These are phyloP conservation scores for Cataglyphis cursor DNA, from an alignment of 2,888 invertebrate species.

Conservation along the genomic window DNA sequence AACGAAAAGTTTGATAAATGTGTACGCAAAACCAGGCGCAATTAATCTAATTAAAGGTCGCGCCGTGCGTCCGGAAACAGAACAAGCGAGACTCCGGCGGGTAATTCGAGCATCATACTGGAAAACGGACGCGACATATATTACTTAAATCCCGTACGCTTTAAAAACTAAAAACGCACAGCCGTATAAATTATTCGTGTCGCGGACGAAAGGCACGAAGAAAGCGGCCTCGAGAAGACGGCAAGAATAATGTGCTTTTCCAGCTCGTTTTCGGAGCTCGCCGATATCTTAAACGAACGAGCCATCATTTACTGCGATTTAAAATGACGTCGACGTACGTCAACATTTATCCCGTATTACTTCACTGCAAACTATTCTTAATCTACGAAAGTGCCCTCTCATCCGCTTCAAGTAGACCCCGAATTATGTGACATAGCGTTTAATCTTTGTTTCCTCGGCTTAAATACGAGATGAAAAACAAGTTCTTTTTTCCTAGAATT, in stretches of 20 bases:
- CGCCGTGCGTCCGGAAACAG: constrained; percentile 13
- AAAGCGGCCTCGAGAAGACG: constrained; percentile 5
- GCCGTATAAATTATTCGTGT: constrained; percentile 25
- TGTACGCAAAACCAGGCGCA: constrained; percentile 5
- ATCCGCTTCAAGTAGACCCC: constrained; percentile 21
- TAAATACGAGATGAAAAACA: background rate
- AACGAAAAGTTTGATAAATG: constrained; percentile 18
- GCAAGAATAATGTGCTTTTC: constrained; percentile 20
- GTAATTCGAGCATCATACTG: background rate
- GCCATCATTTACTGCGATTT: constrained; percentile 70
- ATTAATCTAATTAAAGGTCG: constrained; percentile 50
- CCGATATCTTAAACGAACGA: constrained; percentile 62
- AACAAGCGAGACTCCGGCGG: background rate
- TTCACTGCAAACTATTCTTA: constrained; percentile 57
- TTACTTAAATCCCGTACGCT: constrained; percentile 22
- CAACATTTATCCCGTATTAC: constrained; percentile 62
- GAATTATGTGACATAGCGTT: constrained; percentile 12
- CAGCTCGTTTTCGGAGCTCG: background rate
- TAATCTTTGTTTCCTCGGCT: constrained; percentile 15
- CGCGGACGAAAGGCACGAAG: background rate
- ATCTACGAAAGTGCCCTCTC: constrained; percentile 57
- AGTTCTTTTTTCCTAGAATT: background rate
- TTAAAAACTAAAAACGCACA: background rate
- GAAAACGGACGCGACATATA: constrained; percentile 12
- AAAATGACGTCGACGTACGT: constrained; percentile 64